These are phyloP conservation scores for Clarias platycephalus DNA, from an alignment of 2,797 vertebrate genomes.

Conservation along the genomic window DNA sequence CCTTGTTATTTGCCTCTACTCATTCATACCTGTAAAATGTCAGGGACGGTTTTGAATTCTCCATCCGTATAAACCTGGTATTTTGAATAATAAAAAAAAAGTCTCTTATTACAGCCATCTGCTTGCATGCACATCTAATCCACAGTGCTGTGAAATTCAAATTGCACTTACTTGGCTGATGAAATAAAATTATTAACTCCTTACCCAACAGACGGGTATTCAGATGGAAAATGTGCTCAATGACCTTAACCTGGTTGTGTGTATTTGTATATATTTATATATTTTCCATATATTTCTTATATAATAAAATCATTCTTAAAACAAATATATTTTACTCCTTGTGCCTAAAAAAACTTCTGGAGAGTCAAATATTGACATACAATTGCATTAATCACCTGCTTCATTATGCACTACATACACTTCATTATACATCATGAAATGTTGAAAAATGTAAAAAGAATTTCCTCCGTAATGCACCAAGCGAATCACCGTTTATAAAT, in stretches of 20 bases:
- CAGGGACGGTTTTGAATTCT: conserved; percentile 25
- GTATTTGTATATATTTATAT: background rate
- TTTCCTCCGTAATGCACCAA: background rate
- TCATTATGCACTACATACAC: background rate
- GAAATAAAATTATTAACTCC: conserved; percentile 26
- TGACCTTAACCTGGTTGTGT: conserved; percentile 3
- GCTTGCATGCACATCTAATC: conserved; percentile 26
- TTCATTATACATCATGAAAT: background rate
- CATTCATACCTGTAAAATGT: conserved; percentile 4
- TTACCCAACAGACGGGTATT: background rate
- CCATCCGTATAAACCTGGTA: background rate
- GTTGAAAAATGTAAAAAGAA: background rate
- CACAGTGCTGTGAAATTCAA: conserved; percentile 29
- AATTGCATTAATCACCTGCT: background rate
- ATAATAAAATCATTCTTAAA: background rate
- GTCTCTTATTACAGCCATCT: conserved; percentile 26
- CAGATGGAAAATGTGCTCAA: conserved; percentile 22
- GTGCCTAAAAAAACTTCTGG: background rate
- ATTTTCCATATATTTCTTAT: background rate
- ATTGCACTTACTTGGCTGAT: conserved; percentile 11
- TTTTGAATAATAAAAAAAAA: background rate
- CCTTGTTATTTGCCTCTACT: background rate
- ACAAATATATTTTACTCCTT: background rate
- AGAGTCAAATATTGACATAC: background rate
- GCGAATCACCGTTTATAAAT: conserved; percentile 1